phyloP scores from a whole-genome alignment of 2,888 invertebrate genomes.

The Melanargia galathea region DNA sequence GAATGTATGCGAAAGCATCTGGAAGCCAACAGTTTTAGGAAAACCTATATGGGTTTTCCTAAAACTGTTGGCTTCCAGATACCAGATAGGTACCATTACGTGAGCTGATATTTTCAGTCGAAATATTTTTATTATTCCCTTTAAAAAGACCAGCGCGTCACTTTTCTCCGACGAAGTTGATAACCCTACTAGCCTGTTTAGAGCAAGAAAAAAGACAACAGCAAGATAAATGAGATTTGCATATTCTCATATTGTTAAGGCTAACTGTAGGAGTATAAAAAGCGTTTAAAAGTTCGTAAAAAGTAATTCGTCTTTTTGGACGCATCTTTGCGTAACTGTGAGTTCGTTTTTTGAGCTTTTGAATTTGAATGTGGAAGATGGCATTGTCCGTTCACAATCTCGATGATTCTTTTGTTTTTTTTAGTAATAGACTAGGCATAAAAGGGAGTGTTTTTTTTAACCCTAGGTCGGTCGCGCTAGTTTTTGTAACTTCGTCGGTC shows the following conservation, averaged over 20 bases:
- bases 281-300: constrained; percentile 44
- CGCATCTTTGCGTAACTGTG: constrained; percentile 71
- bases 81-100: too few species aligned
- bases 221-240: constrained; percentile 74
- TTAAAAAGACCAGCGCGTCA: not conserved
- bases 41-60: too few species aligned
- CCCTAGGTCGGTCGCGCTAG: too few species aligned
- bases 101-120: too few species aligned
- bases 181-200: constrained; percentile 39
- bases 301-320: constrained; percentile 56
- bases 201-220: constrained; percentile 47
- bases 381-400: constrained; percentile 10
- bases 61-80: too few species aligned
- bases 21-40: too few species aligned
- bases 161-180: not conserved
- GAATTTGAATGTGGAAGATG: constrained; percentile 9
- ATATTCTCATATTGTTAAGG: constrained; percentile 65
- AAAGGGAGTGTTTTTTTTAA: not conserved
- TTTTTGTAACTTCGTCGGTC: too few species aligned
- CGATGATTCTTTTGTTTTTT: constrained; percentile 2
- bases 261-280: constrained; percentile 61
- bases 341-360: constrained; percentile 55
- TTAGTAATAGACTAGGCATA: not conserved
- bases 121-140: not conserved
- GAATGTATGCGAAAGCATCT: too few species aligned